Percentiles rank a stretch among this genome's conserved stretches.
phyloP scores from a whole-genome alignment of 1,140 invertebrate genomes.

The Drosophila grimshawi region DNA sequence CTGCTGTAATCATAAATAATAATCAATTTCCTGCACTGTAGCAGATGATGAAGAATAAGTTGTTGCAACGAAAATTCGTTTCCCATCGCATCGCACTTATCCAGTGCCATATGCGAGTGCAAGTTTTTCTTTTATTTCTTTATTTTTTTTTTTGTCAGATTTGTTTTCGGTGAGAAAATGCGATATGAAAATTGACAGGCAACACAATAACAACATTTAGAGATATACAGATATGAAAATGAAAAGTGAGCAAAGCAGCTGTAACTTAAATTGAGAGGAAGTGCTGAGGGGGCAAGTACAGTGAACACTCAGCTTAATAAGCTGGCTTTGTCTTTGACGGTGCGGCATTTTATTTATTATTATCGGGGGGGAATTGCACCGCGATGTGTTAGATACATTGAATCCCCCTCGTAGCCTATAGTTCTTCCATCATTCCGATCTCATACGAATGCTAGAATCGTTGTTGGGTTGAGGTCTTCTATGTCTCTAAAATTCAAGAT shows the following conservation, averaged over 20 bases:
- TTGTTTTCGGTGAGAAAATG: conserved; percentile 61
- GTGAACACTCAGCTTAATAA: not conserved
- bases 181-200: conserved; percentile 72
- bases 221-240: conserved; percentile 19
- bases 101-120: conserved; percentile 67
- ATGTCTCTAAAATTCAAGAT: too few relatives aligned
- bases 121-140: conserved; percentile 53
- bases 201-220: conserved; percentile 11
- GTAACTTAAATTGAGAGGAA: not conserved
- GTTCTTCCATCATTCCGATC: too few relatives aligned
- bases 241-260: conserved; percentile 3
- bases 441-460: too few relatives aligned
- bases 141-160: conserved; percentile 13
- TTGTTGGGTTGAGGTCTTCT: too few relatives aligned
- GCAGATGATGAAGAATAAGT: not conserved
- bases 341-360: too few relatives aligned
- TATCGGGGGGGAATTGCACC: too few relatives aligned
- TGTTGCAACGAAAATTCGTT: conserved; percentile 53
- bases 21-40: conserved; percentile 76
- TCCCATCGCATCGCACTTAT: conserved; percentile 73
- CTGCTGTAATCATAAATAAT: conserved; percentile 79
- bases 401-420: too few relatives aligned
- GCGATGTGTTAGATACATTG: too few relatives aligned
- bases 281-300: not conserved
- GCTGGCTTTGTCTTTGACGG: too few relatives aligned